These are phyloP conservation scores for Lacerta viridis DNA, from an alignment of 2,797 vertebrate genomes.

Conservation along the genomic window DNA sequence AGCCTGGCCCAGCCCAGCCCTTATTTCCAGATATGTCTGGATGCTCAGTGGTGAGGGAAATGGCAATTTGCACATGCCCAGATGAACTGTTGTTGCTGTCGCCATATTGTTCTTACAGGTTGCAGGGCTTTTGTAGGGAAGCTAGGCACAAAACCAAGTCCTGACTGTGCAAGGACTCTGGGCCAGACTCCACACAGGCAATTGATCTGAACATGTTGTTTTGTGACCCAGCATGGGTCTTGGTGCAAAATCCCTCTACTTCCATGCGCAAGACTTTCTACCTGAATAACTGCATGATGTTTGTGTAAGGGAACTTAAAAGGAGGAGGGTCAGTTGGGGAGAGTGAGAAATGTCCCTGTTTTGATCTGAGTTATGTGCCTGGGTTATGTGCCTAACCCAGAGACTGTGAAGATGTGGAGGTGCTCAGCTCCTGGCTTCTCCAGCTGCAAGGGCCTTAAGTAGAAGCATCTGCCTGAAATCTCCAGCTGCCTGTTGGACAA, in stretches of 20 bases:
- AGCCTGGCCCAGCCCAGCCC: too few species aligned
- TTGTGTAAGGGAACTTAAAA: neutral
- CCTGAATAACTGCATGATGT: neutral
- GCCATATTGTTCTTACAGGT: neutral
- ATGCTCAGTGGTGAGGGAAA: neutral
- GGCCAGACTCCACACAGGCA: neutral
- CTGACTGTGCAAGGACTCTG: neutral
- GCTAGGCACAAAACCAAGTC: neutral
- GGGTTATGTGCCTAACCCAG: too few species aligned
- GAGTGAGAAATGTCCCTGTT: too few species aligned
- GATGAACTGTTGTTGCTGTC: neutral
- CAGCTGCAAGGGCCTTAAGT: too few species aligned
- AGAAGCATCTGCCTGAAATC: too few species aligned
- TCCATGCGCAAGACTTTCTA: neutral
- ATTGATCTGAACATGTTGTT: neutral
- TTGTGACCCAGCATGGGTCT: neutral
- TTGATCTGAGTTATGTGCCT: too few species aligned
- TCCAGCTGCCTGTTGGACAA: too few species aligned
- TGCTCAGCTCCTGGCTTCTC: too few species aligned
- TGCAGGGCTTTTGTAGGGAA: neutral
- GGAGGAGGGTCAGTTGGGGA: neutral
- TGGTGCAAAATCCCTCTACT: neutral
- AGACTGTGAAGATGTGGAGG: too few species aligned
- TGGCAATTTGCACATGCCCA: neutral
- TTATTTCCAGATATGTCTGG: neutral